phyloP scores from a whole-genome alignment of 2,888 invertebrate genomes.

The Caenorhabditis sinica region DNA sequence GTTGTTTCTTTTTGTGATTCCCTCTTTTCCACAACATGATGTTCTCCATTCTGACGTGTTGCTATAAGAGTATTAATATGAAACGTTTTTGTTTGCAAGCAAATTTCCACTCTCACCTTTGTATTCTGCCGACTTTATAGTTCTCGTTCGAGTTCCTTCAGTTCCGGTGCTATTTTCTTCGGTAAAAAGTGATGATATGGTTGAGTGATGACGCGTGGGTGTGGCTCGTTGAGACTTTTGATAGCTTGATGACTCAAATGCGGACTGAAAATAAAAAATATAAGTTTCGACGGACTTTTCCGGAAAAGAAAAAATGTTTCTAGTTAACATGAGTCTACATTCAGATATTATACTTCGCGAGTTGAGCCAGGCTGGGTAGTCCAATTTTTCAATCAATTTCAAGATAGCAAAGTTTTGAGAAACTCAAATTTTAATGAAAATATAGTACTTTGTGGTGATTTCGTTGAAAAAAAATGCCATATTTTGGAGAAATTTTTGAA shows the following conservation, averaged over 20 bases:
- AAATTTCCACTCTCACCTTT: slow-evolving; percentile 3
- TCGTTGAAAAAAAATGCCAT: too few species aligned
- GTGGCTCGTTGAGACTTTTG: slow-evolving; percentile 13
- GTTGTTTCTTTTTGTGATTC: slow-evolving; percentile 17
- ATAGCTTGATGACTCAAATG: slow-evolving; percentile 33
- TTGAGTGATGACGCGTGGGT: slow-evolving; percentile 37
- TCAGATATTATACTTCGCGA: too few species aligned
- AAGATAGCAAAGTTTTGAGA: too few species aligned
- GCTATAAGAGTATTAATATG: slow-evolving; percentile 35
- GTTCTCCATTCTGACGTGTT: slow-evolving; percentile 23
- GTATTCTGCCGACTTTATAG: slow-evolving; percentile 31
- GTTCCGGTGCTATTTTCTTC: slow-evolving; percentile 35
- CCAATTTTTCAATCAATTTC: too few species aligned
- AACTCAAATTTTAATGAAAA: too few species aligned
- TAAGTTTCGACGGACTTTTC: too few species aligned
- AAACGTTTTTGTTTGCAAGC: background rate
- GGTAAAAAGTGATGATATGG: slow-evolving; percentile 22
- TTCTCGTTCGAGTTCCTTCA: slow-evolving; percentile 30
- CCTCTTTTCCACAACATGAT: slow-evolving; percentile 13
- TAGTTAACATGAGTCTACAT: too few species aligned
- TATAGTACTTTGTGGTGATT: too few species aligned
- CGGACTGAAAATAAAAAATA: slow-evolving; percentile 13
- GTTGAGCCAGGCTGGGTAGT: too few species aligned
- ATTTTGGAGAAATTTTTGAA: too few species aligned
- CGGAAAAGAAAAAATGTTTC: too few species aligned